Conservation (phyloP, 2,888 invertebrate species). For the Ennomos erosarius region DNA sequence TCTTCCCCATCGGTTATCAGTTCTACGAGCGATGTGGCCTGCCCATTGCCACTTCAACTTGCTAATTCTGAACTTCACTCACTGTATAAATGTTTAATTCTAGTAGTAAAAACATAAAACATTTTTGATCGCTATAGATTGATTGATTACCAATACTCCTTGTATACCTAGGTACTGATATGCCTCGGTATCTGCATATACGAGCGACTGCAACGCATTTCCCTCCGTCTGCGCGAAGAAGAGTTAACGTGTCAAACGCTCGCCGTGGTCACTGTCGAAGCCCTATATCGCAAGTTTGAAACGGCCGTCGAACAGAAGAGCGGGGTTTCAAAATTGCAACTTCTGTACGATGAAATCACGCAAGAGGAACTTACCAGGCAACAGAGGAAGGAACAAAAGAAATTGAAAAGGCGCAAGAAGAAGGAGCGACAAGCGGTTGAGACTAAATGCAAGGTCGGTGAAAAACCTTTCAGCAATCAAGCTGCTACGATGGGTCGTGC, state of each 20-base stretch:
- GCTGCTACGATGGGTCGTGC: too few species aligned
- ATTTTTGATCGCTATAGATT: too few species aligned
- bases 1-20: too few species aligned
- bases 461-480: too few species aligned
- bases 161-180: slow-evolving; percentile 88
- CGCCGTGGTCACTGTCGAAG: slow-evolving; percentile 94
- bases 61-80: too few species aligned
- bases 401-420: slow-evolving; percentile 91
- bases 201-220: slow-evolving; percentile 94
- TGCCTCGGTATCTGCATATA: slow-evolving; percentile 97
- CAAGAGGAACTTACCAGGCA: slow-evolving; percentile 94
- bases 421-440: slow-evolving; percentile 83
- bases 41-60: too few species aligned
- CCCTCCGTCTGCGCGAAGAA: slow-evolving; percentile 94
- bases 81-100: too few species aligned
- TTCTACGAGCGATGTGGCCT: too few species aligned
- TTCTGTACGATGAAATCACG: slow-evolving; percentile 94
- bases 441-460: slow-evolving; percentile 71
- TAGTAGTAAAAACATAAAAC: too few species aligned
- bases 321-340: slow-evolving; percentile 94
- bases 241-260: slow-evolving; percentile 97
- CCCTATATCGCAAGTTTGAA: slow-evolving; percentile 95
- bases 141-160: too few species aligned
- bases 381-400: slow-evolving; percentile 94
- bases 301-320: slow-evolving; percentile 95